Evolutionary conservation across 2,113 vertebrate genomes (phyloP), one percentile per base, ranked within the genome.

Genomic region (Piliocolobus tephrosceles): DNA sequence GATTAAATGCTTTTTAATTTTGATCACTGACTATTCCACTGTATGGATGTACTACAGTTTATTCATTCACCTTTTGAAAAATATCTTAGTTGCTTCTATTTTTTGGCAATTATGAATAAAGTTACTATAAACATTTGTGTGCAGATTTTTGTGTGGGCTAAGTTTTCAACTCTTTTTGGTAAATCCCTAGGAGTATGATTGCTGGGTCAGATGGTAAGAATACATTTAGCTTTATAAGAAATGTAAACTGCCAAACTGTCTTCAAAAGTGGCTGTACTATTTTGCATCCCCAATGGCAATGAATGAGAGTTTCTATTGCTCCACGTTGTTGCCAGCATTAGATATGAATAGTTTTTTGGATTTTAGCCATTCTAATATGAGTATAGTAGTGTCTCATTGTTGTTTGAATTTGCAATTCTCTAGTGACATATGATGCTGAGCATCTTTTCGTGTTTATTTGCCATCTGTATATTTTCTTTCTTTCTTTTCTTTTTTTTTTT

Each of bases 131-230:
- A 90, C 32, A 76, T 91, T 75, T 83, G 47, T 43, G 50, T 91
- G 70, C n/a, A 87, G 27, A 50, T 91, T 96, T 95, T 75, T 91
- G 76, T 61, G 40, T 82, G 61, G 70, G 79, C 20, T 83, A 92
- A 55, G 12, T 94, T 88, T 96, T 84, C 72, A 91, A 20, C 11
- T 85, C 78, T 50, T 93, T 75, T 75, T 72, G 87, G 50, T 52
- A 52, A 79, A 55, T 81, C 43, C 55, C 47, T 82, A 88, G 64
- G n/a, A 80, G 25, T 61, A 13, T 88, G 90, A 93, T 57, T 70
- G 9, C 57, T 76, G 17, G 47, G 50, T 75, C 32, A 47, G 75
- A 76, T 88, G 43, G 13, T 58, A 72, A 64, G 45, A 47, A 35
- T 75, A 43, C 76, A 17, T 57, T 80, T 50, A 23, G 22, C 20